These are phyloP conservation scores for Aporophyla nigra DNA, from an alignment of 2,888 invertebrate species.

Conservation along the genomic window DNA sequence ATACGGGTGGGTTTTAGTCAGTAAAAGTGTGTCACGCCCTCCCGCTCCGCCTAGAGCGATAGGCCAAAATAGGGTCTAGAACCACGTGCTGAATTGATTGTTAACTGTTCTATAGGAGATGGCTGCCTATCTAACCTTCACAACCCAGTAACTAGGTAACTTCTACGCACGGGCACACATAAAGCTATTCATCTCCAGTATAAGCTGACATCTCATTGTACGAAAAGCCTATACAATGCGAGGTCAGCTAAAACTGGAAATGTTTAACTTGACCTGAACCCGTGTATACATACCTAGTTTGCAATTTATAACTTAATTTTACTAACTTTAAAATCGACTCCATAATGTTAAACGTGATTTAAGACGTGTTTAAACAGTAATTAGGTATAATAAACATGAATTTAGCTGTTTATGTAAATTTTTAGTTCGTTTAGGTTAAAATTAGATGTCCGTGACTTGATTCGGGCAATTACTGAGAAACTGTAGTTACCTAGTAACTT, in stretches of 20 bases:
- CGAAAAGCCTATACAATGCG: no score
- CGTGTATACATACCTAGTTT: neutral
- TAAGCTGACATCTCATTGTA: no score
- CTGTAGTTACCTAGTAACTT: no score
- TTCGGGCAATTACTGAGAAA: neutral
- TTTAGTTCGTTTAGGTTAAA: neutral
- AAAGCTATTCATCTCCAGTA: no score
- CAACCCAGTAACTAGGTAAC: neutral
- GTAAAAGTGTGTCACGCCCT: no score
- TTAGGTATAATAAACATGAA: neutral
- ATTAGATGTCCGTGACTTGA: neutral
- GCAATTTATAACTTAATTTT: neutral
- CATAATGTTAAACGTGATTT: neutral
- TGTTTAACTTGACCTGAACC: no score
- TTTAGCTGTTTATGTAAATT: conserved; percentile 19
- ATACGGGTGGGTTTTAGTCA: no score
- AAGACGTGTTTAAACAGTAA: neutral
- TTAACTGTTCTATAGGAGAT: neutral
- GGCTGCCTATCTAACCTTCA: neutral
- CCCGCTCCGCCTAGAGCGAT: no score
- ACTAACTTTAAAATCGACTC: neutral
- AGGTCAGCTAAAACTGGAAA: no score
- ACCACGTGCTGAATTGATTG: no score
- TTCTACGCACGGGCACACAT: no score
- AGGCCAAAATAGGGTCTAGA: no score